These are phyloP conservation scores for Columba livia DNA, from an alignment of 2,113 vertebrate species.

Conservation along the genomic window DNA sequence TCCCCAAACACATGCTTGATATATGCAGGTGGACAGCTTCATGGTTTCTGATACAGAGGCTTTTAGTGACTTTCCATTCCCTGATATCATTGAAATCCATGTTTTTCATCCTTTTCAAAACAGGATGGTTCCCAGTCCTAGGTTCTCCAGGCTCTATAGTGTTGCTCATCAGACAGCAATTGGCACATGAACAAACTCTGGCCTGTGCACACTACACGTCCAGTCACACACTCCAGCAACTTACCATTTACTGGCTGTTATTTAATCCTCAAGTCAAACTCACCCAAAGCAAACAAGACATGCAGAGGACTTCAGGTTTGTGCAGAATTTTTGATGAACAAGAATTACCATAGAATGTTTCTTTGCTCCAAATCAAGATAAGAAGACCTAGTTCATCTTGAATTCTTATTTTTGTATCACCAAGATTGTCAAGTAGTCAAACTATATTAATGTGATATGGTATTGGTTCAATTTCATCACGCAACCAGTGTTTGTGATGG, in stretches of 20 bases:
- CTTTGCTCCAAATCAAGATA: not conserved
- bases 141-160: not conserved
- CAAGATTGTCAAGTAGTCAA: not conserved
- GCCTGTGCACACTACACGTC: not conserved
- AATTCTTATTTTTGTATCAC: not conserved
- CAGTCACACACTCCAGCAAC: not conserved
- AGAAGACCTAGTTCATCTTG: not conserved
- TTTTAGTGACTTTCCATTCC: not conserved
- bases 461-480: not conserved
- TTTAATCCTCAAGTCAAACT: not conserved
- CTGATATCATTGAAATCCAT: not conserved
- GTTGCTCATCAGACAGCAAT: not conserved
- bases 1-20: not conserved
- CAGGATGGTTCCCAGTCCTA: fast-evolving
- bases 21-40: not conserved
- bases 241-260: not conserved
- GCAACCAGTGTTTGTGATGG: no score
- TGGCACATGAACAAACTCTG: not conserved
- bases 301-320: not conserved
- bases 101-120: not conserved
- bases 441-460: not conserved
- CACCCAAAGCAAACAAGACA: not conserved
- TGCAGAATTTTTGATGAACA: not conserved
- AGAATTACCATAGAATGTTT: not conserved
- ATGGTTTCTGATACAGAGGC: not conserved